phyloP scores from a whole-genome alignment of 2,113 vertebrate genomes.

The Forbesichthys papilliferus region DNA sequence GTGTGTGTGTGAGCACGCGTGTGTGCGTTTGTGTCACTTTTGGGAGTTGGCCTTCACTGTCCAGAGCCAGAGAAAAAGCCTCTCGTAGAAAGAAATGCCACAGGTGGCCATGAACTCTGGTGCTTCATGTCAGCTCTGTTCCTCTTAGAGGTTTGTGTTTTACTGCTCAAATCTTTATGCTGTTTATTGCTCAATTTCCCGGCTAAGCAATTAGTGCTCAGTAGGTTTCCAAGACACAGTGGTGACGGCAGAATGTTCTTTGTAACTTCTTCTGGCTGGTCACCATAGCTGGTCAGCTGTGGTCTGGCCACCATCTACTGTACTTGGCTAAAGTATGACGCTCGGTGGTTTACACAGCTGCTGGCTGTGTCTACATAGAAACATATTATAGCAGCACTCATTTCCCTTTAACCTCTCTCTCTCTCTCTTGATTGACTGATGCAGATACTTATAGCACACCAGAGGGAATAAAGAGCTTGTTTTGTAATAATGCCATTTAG shows the following conservation, averaged over 20 bases:
- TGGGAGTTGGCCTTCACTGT: conserved; percentile 20
- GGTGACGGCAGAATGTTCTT: conserved; percentile 7
- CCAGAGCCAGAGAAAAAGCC: conserved; percentile 52
- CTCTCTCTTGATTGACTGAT: no score
- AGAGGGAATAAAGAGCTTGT: conserved; percentile 56
- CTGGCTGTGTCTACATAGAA: neutral
- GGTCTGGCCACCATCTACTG: conserved; percentile 1
- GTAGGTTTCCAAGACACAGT: no score
- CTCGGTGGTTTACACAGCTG: conserved; percentile 1
- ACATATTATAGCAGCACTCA: no score
- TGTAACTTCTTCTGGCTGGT: conserved; percentile 25
- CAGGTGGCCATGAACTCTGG: conserved; percentile 54
- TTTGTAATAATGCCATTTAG: conserved; percentile 66
- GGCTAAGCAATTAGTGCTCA: no score
- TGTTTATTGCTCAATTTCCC: no score
- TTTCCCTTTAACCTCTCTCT: no score
- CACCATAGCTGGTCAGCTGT: conserved; percentile 21
- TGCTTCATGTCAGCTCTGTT: conserved; percentile 58
- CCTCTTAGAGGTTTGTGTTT: conserved; percentile 40
- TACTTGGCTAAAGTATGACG: no score
- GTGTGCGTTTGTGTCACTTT: conserved; percentile 29
- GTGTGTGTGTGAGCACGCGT: conserved; percentile 24
- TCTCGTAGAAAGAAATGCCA: conserved; percentile 60
- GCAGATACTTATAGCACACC: conserved; percentile 47
- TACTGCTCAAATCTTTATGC: conserved; percentile 24